phyloP scores from a whole-genome alignment of 2,113 vertebrate genomes.

The Jaculus jaculus region DNA sequence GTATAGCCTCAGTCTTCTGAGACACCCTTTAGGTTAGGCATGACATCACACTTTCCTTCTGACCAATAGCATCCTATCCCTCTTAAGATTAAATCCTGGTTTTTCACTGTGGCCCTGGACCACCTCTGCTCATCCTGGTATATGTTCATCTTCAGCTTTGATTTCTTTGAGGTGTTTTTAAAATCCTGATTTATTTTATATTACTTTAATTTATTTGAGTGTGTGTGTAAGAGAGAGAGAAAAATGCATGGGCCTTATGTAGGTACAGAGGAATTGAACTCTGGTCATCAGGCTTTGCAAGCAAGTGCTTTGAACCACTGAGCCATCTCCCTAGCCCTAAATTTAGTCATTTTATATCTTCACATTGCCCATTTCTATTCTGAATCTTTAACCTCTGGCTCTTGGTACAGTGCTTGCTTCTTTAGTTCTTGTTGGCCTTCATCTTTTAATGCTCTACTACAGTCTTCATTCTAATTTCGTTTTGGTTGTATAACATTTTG shows the following conservation, averaged over 20 bases:
- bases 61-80: neutral
- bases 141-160: neutral
- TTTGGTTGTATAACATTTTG: neutral
- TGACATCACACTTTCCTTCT: neutral
- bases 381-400: neutral
- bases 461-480: neutral
- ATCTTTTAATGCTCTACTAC: no score
- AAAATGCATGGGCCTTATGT: neutral
- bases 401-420: neutral
- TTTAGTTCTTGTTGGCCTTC: neutral
- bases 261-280: neutral
- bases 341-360: neutral
- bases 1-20: neutral
- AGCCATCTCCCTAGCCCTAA: neutral
- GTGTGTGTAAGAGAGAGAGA: neutral
- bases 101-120: neutral
- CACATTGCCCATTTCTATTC: neutral
- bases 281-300: neutral
- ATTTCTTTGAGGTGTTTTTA: neutral
- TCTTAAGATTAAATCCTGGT: neutral
- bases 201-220: neutral
- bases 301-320: neutral
- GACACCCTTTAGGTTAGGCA: neutral
- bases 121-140: accelerated
- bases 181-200: neutral